These are phyloP conservation scores for Tringa solitaria DNA, from an alignment of 2,113 vertebrate genomes.

Conservation along the genomic window DNA sequence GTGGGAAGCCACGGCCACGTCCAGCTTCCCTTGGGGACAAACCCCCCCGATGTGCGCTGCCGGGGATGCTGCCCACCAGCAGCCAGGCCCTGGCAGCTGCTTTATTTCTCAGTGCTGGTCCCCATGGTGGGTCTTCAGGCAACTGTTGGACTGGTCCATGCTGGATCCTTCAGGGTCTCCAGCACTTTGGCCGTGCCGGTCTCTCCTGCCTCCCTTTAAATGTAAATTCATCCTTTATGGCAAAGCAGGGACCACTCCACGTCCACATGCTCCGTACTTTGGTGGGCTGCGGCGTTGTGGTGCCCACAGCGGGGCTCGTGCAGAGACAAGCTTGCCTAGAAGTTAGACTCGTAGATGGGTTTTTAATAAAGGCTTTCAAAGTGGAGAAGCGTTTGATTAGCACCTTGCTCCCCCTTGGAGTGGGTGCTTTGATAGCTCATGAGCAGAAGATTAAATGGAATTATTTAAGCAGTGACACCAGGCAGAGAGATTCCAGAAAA, in stretches of 20 bases:
- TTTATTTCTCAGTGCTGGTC: background rate
- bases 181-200: background rate
- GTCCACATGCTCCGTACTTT: background rate
- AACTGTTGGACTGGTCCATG: background rate
- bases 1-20: background rate
- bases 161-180: background rate
- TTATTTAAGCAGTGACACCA: constrained; percentile 65
- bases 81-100: background rate
- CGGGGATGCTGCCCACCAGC: background rate
- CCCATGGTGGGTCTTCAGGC: background rate
- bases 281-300: background rate
- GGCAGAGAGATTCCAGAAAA: constrained; percentile 50
- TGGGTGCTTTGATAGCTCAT: constrained; percentile 64
- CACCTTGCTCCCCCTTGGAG: constrained; percentile 61
- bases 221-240: background rate
- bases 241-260: background rate
- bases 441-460: constrained; percentile 67
- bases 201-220: background rate
- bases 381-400: constrained; percentile 68
- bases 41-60: background rate
- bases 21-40: background rate
- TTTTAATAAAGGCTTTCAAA: constrained; percentile 61
- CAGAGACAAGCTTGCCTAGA: background rate
- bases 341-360: background rate
- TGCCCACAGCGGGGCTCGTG: background rate